Evolutionary conservation across 2,888 invertebrate species (phyloP).

Genomic region (Thymelicus acteon): DNA sequence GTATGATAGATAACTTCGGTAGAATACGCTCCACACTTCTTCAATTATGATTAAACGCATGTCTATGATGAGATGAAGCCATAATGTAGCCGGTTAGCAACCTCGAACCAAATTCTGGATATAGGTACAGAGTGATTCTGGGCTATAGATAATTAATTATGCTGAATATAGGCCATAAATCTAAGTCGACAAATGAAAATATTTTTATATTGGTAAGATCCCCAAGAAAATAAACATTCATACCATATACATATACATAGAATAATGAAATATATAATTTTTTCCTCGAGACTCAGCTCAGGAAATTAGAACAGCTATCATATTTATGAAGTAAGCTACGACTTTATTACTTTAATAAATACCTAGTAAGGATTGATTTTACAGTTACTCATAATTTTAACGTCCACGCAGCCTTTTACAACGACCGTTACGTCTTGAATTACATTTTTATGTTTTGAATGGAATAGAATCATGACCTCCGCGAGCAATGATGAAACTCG

Average conservation of each 20-base stretch:
- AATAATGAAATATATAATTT: neutral
- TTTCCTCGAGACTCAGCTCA: neutral
- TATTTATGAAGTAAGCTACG: conserved; percentile 2
- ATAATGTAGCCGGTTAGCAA: no score
- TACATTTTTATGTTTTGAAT: conserved; percentile 37
- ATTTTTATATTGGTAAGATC: neutral
- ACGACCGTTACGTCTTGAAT: conserved; percentile 35
- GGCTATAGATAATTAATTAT: no score
- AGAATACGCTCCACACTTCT: no score
- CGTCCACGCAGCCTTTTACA: neutral
- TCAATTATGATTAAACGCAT: no score
- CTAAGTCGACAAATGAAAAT: no score
- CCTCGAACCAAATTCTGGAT: no score
- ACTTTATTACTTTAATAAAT: conserved; percentile 1
- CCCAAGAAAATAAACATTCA: neutral
- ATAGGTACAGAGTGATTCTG: no score
- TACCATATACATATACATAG: neutral
- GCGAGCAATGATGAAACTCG: conserved; percentile 39
- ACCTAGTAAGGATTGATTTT: neutral
- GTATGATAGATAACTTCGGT: no score
- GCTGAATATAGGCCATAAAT: no score
- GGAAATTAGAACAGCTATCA: neutral
- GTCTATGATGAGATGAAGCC: no score
- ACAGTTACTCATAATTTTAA: conserved; percentile 8
- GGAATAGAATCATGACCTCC: conserved; percentile 41